Evolutionary conservation across 2,113 vertebrate species (phyloP), one percentile per base, ranked within the genome.

Genomic region (Sarotherodon lohbergeri): DNA sequence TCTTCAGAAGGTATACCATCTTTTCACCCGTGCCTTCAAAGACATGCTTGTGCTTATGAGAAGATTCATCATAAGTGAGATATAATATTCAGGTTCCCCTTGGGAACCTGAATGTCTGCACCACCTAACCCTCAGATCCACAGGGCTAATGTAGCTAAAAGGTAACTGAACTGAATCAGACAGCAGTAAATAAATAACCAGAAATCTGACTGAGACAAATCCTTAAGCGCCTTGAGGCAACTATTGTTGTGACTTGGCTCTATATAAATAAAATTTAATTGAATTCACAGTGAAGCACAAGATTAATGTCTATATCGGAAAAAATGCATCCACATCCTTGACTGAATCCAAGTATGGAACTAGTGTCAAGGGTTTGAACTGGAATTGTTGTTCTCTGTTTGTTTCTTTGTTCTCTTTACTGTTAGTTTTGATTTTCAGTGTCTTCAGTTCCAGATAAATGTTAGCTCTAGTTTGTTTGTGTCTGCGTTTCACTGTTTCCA

Each of bases 401-500:
- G n/a, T 6, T 71, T 71, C 39, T 71, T 0, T 14, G 66, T 13
- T 43, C 4, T 41, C 36, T 43, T 71, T 71, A 43, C 36, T 24
- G 36, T 71, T 71, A 71, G 66, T 43, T 71, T 71, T 24, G 2
- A 24, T 16, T 71, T 43, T 43, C n/a, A 16, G 36, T 43, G 36
- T 71, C 66, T 71, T 71, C n/a, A 71, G n/a, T 71, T 71, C 39
- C 43, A 7, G 39, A 24, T 71, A 43, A 12, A 71, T 24, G n/a
- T 16, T 43, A 43, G 12, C 22, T 43, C 39, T 9, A 16, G 66
- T 71, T 71, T 71, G 4, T 71, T 71, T 9, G 36, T 71, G 39
- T 71, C 36, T 71, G n/a, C n/a, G 0, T 68, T 68, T 68, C n/a
- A 68, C 11, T 0, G 39, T 71, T 43, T 71, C 2, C 66, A 24